These are phyloP conservation scores for Platycercus adscitus DNA, from an alignment of 2,113 vertebrate species.

Conservation along the genomic window DNA sequence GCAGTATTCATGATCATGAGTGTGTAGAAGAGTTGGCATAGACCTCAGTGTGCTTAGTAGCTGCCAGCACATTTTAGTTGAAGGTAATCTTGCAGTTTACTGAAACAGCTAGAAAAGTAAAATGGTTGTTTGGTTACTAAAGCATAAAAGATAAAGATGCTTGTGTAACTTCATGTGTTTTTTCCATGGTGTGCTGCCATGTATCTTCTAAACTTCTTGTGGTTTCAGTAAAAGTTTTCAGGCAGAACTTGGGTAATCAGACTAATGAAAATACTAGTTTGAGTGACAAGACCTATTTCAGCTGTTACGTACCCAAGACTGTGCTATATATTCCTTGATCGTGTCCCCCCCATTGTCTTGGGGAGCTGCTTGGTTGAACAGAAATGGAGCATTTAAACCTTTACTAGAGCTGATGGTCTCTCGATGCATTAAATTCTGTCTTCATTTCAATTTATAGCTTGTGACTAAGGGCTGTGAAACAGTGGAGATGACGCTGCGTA, in stretches of 20 bases:
- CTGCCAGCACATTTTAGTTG: background rate
- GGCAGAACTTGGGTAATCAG: background rate
- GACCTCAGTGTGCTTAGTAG: background rate
- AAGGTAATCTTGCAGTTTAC: background rate
- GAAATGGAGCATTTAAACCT: background rate
- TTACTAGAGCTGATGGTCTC: background rate
- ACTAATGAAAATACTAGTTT: background rate
- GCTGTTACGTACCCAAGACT: background rate
- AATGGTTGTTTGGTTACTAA: background rate
- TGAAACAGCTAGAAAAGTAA: background rate
- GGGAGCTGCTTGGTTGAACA: background rate
- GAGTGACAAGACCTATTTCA: background rate
- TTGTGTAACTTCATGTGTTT: background rate
- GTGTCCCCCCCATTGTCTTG: background rate
- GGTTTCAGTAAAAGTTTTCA: background rate
- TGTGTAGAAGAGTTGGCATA: background rate
- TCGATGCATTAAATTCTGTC: background rate
- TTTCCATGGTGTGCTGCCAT: background rate
- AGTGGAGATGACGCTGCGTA: slow-evolving; percentile 92
- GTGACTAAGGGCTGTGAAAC: slow-evolving; percentile 93
- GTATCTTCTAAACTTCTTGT: background rate
- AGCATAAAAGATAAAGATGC: background rate
- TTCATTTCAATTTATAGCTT: slow-evolving; percentile 74
- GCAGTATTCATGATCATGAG: background rate
- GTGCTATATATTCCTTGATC: background rate